A percentile compares a stretch with the other conserved stretches of the same genome.
Conservation (phyloP, 2,797 vertebrate genomes). For the Galago senegalensis region DNA sequence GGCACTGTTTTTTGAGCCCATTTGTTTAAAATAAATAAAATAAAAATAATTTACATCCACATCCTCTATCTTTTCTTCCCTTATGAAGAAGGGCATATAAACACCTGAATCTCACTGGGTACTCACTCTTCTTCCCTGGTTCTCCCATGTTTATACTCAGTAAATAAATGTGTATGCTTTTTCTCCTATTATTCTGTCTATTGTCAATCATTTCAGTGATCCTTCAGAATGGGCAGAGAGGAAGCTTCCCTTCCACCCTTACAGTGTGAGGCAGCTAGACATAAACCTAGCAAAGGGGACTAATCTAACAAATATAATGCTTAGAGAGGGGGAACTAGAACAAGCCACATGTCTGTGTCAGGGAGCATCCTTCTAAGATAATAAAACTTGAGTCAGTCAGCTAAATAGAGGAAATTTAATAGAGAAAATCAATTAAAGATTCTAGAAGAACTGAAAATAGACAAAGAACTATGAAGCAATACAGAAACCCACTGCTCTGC, state of each 20-base stretch:
- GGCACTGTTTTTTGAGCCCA: not conserved
- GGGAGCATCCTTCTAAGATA: not conserved
- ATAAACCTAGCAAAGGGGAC: not conserved
- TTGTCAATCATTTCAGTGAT: not conserved
- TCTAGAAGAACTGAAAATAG: not conserved
- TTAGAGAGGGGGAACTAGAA: not conserved
- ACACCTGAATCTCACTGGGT: not conserved
- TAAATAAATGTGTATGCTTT: not conserved
- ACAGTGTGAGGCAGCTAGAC: not conserved
- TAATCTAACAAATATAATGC: not conserved
- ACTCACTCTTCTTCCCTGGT: not conserved
- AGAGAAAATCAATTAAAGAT: conserved; percentile 4
- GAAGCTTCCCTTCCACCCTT: not conserved
- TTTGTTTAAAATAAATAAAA: not conserved
- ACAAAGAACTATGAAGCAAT: not conserved
- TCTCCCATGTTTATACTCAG: not conserved
- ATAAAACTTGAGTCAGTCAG: not conserved
- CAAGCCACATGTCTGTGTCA: not conserved
- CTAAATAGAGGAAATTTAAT: not conserved
- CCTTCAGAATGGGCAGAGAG: not conserved
- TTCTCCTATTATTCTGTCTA: not conserved
- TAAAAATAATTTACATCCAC: not conserved
- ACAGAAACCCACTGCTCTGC: not conserved
- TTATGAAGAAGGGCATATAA: not conserved
- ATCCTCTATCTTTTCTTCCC: not conserved